Evolutionary conservation across 2,888 invertebrate genomes (phyloP), one percentile per base, ranked within the genome.

Genomic region (Belgica antarctica): DNA sequence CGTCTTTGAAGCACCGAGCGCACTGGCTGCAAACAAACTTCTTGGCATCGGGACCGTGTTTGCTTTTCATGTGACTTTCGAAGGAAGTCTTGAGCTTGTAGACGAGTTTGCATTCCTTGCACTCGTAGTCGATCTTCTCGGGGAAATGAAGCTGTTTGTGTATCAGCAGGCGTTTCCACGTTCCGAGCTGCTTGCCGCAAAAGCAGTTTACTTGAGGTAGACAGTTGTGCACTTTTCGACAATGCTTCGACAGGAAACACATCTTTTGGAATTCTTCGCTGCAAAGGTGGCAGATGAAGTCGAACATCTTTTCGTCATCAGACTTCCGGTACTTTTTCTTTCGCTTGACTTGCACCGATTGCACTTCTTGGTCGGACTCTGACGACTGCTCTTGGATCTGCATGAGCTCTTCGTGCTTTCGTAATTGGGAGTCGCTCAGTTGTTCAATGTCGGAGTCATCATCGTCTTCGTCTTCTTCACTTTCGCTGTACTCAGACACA

Each of bases 11-110:
- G 17, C 66, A 68, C 2, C 68, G 8, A 4, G 68, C 68, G 7
- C 68, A 68, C 57, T 68, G 68, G 24, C 24, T 25, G 27, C 68
- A 68, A 19, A 68, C 68, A 31, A 68, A 68, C 27, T 68, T 68
- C 24, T 68, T 68, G 1, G 68, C 68, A 28, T 68, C 57, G 4
- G 68, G 68, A 28, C 68, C 68, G 34, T 68, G 68, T 22, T 68
- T 68, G 4, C 17, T 19, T 19, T 57, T 52, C 47, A 68, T 68
- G 28, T 68, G 68, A 28, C 34, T 68, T 5, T 47, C 15, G 31
- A 7, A 68, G 2, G 52, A 57, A 19, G 68, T 28, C 34, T 57
- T 52, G 22, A 68, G 47, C 31, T 59, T 24, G 12, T 59, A 27
- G 22, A 22, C 7, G 5, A 68, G 28, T 22, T 68, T 68, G 22